Evolutionary conservation across 2,113 vertebrate genomes (phyloP).

Genomic region (Carlito syrichta): DNA sequence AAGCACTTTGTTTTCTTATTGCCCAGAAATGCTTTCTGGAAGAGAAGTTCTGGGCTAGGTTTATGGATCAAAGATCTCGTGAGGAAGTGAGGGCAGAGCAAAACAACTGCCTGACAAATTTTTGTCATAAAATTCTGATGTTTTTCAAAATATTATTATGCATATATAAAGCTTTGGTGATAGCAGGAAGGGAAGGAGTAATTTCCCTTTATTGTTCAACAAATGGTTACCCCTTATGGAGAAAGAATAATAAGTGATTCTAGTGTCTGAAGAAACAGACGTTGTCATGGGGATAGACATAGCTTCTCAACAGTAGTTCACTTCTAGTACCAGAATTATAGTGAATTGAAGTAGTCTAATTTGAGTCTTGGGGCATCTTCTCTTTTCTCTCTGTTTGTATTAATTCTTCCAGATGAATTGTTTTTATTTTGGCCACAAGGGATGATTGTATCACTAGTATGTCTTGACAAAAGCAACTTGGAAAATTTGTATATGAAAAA

Average conservation of each 20-base stretch:
- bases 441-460: background rate
- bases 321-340: constrained; percentile 45
- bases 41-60: background rate
- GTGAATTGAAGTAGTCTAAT: constrained; percentile 23
- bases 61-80: background rate
- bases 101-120: background rate
- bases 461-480: background rate
- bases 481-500: background rate
- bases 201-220: constrained; percentile 35
- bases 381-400: background rate
- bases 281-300: constrained; percentile 59
- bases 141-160: constrained; percentile 13
- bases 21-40: background rate
- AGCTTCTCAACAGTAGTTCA: constrained; percentile 11
- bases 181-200: background rate
- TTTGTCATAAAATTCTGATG: background rate
- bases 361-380: background rate
- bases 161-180: background rate
- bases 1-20: background rate
- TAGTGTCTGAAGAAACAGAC: constrained; percentile 17
- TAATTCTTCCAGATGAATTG: constrained; percentile 39
- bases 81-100: background rate
- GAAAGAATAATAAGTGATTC: constrained; percentile 39
- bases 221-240: background rate
- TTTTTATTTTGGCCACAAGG: background rate